Percentiles rank a stretch among this genome's conserved stretches.
Conservation (phyloP, 2,888 invertebrate species). For the Epinotia nisella region DNA sequence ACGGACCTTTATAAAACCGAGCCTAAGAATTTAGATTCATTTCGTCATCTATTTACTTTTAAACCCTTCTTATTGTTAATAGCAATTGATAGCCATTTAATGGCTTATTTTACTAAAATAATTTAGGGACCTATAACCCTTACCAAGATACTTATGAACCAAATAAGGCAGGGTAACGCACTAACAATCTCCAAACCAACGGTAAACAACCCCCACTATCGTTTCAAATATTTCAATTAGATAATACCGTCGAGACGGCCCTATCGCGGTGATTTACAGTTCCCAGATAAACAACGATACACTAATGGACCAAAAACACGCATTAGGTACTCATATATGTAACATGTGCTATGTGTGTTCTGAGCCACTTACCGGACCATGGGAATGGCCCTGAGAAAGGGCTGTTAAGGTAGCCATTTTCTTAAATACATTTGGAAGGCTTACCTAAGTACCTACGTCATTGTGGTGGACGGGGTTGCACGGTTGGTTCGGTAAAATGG, state of each 20-base stretch:
- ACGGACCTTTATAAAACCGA: background rate
- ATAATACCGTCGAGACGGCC: slow-evolving; percentile 48
- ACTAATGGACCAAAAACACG: slow-evolving; percentile 59
- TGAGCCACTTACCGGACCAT: slow-evolving; percentile 32
- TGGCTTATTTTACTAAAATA: no score
- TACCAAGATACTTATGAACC: background rate
- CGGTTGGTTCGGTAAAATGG: background rate
- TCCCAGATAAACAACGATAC: slow-evolving; percentile 45
- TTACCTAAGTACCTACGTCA: background rate
- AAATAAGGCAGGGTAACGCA: slow-evolving; percentile 36
- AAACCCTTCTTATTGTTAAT: no score
- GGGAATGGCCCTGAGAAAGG: slow-evolving; percentile 29
- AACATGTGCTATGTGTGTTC: slow-evolving; percentile 16
- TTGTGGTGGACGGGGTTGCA: background rate
- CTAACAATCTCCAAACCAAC: slow-evolving; percentile 26
- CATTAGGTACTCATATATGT: slow-evolving; percentile 38
- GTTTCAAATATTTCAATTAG: slow-evolving; percentile 56
- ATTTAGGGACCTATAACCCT: background rate
- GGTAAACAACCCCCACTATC: slow-evolving; percentile 43
- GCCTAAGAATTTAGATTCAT: background rate
- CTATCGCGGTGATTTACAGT: slow-evolving; percentile 54
- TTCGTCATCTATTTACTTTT: background rate
- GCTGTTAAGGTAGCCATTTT: slow-evolving; percentile 26
- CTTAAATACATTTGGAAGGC: slow-evolving; percentile 22
- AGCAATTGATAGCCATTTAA: no score